Percentiles rank a stretch among this genome's conserved stretches.
These are phyloP conservation scores for Morpho helenor DNA, from an alignment of 2,888 invertebrate species.

Conservation along the genomic window DNA sequence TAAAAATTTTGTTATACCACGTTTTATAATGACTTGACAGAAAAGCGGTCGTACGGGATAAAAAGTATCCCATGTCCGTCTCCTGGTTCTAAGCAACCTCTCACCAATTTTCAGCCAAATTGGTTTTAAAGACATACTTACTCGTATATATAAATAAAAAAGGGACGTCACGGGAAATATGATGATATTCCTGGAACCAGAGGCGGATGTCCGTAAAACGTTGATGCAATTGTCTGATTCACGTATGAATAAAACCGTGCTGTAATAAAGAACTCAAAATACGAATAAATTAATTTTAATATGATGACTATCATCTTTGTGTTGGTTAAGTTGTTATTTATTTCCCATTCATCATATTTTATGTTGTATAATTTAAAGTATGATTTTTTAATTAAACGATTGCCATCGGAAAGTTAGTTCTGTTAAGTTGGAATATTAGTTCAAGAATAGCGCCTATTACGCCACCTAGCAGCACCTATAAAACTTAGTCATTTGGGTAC, in stretches of 20 bases:
- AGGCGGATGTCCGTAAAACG: slow-evolving; percentile 18
- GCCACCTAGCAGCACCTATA: no score
- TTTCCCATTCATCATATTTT: slow-evolving; percentile 7
- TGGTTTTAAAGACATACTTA: no score
- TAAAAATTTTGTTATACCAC: no score
- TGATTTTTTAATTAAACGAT: slow-evolving; percentile 1
- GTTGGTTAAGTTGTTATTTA: slow-evolving; percentile 2
- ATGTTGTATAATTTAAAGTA: not conserved
- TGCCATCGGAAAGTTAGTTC: not conserved
- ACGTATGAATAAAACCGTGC: slow-evolving; percentile 14
- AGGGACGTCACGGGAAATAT: slow-evolving; percentile 3
- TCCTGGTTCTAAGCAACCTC: no score
- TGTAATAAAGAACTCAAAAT: slow-evolving; percentile 11
- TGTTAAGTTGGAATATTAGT: no score
- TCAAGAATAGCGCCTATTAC: no score
- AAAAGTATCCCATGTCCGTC: no score
- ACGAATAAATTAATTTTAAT: slow-evolving; percentile 17
- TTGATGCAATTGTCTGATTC: slow-evolving; percentile 22
- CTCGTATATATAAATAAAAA: slow-evolving; percentile 3
- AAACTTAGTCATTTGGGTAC: no score
- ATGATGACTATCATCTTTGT: slow-evolving; percentile 1
- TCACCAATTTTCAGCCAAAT: no score
- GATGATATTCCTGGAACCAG: slow-evolving; percentile 3
- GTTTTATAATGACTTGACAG: no score
- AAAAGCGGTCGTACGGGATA: no score